phyloP scores from a whole-genome alignment of 1,140 invertebrate genomes.

The Venturia canescens region DNA sequence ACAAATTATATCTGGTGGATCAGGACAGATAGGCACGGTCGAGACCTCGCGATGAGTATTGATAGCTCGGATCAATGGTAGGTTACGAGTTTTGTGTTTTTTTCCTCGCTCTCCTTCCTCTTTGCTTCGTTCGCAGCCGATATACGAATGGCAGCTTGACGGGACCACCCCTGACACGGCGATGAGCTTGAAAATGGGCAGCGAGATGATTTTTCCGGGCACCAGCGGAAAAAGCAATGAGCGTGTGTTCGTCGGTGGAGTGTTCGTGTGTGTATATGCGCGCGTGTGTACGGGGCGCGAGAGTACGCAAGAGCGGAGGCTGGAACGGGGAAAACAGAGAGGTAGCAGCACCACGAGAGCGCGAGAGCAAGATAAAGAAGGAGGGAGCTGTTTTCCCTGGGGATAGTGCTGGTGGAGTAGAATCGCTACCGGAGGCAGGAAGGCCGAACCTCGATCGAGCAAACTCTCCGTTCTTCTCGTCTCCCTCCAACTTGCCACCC shows the following conservation, averaged over 20 bases:
- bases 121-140: conserved; percentile 17
- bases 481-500: conserved; percentile 33
- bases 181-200: conserved; percentile 60
- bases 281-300: background rate
- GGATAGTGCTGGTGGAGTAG: conserved; percentile 58
- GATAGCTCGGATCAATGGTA: conserved; percentile 43
- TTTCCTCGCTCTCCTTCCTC: background rate
- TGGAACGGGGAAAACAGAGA: conserved; percentile 30
- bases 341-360: conserved; percentile 33
- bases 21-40: conserved; percentile 21
- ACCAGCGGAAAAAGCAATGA: conserved; percentile 39
- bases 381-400: conserved; percentile 49
- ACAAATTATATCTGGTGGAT: conserved; percentile 40
- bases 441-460: conserved; percentile 44
- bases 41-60: conserved; percentile 40
- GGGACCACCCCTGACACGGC: conserved; percentile 54
- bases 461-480: conserved; percentile 49
- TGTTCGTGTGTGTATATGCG: background rate
- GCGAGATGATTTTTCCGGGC: conserved; percentile 59
- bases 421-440: conserved; percentile 54
- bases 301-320: conserved; percentile 33
- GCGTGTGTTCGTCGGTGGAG: background rate
- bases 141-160: conserved; percentile 44
- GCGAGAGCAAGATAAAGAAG: conserved; percentile 32
- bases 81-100: conserved; percentile 30